Base-by-base conservation (phyloP, 2,113 vertebrate species). In the Galemys pyrenaicus region DNA sequence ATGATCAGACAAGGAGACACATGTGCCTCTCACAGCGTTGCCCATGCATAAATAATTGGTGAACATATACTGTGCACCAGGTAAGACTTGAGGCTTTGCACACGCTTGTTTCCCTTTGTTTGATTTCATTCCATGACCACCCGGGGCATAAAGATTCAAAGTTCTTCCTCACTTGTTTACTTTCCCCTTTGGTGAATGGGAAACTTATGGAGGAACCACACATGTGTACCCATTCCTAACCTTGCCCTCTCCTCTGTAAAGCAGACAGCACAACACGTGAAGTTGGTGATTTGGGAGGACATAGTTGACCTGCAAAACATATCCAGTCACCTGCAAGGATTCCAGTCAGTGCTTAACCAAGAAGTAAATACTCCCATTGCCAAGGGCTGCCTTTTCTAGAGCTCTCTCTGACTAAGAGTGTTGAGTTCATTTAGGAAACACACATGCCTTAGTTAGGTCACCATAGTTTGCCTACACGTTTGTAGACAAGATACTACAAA, bases 41-140 rank as follows among this genome's bases (percentile, higher is more conserved):
- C 12, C 13, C 56, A 58, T 20, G 58, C 32, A 60, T 56, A 37
- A 20, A 44, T 58, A 15, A 11, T 20, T 30, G 44, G 5, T 44
- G 44, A 44, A 44, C 5, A 9, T 8, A 5, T 4, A 0, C 51
- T 30, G 4, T 26, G 44, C 19, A 28, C 30, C 37, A 41, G 17
- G 16, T 6, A 17, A 12, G 5, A 32, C n/a, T n/a, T 13, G n/a
- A 9, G 46, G 49, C 17, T 70, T 56, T 39, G 11, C 2, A 56
- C 7, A 17, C 22, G 28, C 30, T 15, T 15, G 41, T 3, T 19
- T 70, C 35, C n/a, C 22, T 67, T 70, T 35, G 6, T 35, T 56
- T 68, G 9, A 37, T 37, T 79, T 80, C 24, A 54, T 70, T 77
- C 10, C 51, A 35, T 6, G 6, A 35, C 58, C n/a, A 44, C n/a